Base-by-base conservation (phyloP, 2,113 vertebrate genomes). In the Pachyramphus minor region DNA sequence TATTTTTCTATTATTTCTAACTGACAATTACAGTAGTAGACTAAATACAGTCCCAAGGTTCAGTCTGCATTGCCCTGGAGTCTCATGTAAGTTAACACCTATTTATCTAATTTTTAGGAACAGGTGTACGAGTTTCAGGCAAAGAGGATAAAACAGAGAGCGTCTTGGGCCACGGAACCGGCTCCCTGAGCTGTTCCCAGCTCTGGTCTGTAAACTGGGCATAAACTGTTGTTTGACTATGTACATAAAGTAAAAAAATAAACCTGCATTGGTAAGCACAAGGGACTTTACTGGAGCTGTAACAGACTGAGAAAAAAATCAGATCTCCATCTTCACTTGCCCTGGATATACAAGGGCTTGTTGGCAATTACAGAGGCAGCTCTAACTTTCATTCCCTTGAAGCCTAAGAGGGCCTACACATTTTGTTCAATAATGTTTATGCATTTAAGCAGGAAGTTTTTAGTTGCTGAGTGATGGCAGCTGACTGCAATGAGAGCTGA, bases 221-320 rank as follows among this genome's bases (percentile, higher is more conserved):
- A 0, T 8, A 14, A 0, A 3, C 59, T 22, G 30, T 3, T 73
- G 19, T 53, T 47, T 50, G 16, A 14, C 33, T 45, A 15, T 13
- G 21, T 2, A 44, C 5, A 17, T 7, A 14, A 39, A 8, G 33
- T 5, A 17, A 12, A 49, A 45, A 80, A 83, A 6, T 21, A 41
- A 8, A 35, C 13, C 63, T 22, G 5, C 11, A 2, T 4, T 30
- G 27, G 12, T 33, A 55, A 58, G 50, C 15, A 50, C 23, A 53
- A 30, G 0, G 12, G 31, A 42, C 10, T 37, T 41, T 12, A 13
- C 41, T 35, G 33, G 59, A 55, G 7, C 4, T 37, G 20, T 19
- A 49, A 37, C 8, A n/a, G 41, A 14, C 24, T 17, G 11, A 0
- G 19, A 44, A 14, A 33, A 71, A 87, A 71, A 44, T 18, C 47